Conservation (phyloP, 2,888 invertebrate genomes). For the Fissipunctia ypsillon region DNA sequence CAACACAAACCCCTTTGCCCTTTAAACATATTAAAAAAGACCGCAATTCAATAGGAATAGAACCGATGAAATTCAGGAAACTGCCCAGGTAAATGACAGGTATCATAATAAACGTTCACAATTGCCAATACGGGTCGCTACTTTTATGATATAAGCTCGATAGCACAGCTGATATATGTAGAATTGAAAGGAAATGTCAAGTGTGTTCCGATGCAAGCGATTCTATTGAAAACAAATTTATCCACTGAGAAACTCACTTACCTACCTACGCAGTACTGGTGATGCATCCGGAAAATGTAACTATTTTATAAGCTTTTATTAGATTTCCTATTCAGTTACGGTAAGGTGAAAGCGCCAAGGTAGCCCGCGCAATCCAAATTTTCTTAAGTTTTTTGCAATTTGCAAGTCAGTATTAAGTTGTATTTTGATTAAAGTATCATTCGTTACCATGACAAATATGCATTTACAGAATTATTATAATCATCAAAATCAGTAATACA, state of each 20-base stretch:
- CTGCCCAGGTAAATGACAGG: neutral
- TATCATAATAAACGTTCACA: neutral
- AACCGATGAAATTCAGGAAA: neutral
- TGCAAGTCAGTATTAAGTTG: no score
- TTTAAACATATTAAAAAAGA: neutral
- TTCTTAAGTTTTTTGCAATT: no score
- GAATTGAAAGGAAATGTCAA: conserved; percentile 7
- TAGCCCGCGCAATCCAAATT: no score
- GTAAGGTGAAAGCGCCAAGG: no score
- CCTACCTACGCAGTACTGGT: neutral
- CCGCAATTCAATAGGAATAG: neutral
- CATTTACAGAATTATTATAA: no score
- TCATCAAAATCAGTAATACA: no score
- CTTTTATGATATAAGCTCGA: neutral
- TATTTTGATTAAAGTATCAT: no score
- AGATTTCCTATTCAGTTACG: neutral
- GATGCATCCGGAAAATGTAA: conserved; percentile 3
- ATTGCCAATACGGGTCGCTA: neutral
- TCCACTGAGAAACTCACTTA: conserved; percentile 9
- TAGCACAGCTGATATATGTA: neutral
- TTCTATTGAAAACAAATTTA: conserved; percentile 1
- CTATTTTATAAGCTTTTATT: neutral
- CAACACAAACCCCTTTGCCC: neutral
- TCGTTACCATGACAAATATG: no score
- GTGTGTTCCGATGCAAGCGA: neutral